Evolutionary conservation across 2,888 invertebrate genomes (phyloP).

Genomic region (Conomelus anceps): DNA sequence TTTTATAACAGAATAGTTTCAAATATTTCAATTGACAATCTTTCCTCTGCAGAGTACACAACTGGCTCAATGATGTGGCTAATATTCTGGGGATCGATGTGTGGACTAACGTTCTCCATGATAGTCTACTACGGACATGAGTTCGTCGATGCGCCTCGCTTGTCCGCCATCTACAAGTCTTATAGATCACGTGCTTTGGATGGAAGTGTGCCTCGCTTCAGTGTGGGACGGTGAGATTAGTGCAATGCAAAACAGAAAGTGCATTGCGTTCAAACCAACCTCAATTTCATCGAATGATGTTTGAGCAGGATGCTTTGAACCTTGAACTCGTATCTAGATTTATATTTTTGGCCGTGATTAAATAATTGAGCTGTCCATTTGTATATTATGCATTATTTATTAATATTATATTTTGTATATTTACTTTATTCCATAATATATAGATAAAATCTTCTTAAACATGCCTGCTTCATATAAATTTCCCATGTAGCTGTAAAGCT

Average conservation of each 20-base stretch:
- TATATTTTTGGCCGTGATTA: neutral
- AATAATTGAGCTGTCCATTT: neutral
- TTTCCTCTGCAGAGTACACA: conserved; percentile 58
- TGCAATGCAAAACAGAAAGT: neutral
- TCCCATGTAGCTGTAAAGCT: too few species aligned
- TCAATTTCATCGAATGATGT: neutral
- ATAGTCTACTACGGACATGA: conserved; percentile 86
- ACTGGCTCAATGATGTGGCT: conserved; percentile 80
- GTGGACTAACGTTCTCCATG: conserved; percentile 65
- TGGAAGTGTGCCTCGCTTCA: neutral
- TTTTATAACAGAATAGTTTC: neutral
- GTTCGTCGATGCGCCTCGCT: conserved; percentile 89
- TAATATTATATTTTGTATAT: neutral
- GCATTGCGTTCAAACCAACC: too few species aligned
- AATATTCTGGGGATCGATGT: conserved; percentile 91
- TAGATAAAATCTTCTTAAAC: too few species aligned
- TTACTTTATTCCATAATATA: neutral
- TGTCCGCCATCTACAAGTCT: conserved; percentile 38
- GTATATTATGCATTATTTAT: neutral
- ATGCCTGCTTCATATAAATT: too few species aligned
- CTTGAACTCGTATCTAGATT: neutral
- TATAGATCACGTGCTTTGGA: neutral
- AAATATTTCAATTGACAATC: conserved; percentile 4
- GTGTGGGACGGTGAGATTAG: neutral
- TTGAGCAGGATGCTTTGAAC: too few species aligned